Conservation (phyloP, 2,888 invertebrate genomes). For the Apantesis nais region DNA sequence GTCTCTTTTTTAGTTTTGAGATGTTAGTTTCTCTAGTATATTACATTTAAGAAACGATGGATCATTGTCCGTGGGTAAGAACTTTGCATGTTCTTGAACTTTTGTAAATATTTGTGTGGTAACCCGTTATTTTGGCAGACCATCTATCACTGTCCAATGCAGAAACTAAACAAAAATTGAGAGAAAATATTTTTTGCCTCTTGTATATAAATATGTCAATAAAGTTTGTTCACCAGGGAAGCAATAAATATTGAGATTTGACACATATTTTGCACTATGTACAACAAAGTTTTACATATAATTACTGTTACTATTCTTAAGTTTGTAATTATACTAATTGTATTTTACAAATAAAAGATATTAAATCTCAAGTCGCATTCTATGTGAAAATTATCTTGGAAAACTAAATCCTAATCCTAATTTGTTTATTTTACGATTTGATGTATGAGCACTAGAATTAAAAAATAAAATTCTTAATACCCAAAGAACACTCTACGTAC, state of each 20-base stretch:
- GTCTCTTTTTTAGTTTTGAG: background rate
- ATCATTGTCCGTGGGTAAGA: conserved; percentile 49
- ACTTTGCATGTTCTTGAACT: conserved; percentile 49
- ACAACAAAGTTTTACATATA: background rate
- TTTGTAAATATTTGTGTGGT: conserved; percentile 65
- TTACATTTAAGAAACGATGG: conserved; percentile 52
- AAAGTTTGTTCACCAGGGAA: conserved; percentile 31
- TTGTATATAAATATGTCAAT: conserved; percentile 53
- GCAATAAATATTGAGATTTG: conserved; percentile 22
- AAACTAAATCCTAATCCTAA: no score
- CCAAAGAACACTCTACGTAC: background rate
- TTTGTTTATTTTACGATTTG: background rate
- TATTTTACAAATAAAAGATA: background rate
- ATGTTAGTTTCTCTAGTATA: background rate
- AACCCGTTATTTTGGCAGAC: conserved; percentile 64
- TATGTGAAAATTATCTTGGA: no score
- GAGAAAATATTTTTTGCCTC: conserved; percentile 48
- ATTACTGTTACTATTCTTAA: background rate
- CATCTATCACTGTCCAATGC: conserved; percentile 69
- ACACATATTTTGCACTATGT: conserved; percentile 10
- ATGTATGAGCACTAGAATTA: no score
- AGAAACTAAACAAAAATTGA: conserved; percentile 59
- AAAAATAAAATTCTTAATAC: background rate
- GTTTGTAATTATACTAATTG: background rate
- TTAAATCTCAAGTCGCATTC: background rate